Percentiles rank a stretch among this genome's conserved stretches.
These are phyloP conservation scores for Stenoptilia bipunctidactyla DNA, from an alignment of 2,888 invertebrate species.

Conservation along the genomic window DNA sequence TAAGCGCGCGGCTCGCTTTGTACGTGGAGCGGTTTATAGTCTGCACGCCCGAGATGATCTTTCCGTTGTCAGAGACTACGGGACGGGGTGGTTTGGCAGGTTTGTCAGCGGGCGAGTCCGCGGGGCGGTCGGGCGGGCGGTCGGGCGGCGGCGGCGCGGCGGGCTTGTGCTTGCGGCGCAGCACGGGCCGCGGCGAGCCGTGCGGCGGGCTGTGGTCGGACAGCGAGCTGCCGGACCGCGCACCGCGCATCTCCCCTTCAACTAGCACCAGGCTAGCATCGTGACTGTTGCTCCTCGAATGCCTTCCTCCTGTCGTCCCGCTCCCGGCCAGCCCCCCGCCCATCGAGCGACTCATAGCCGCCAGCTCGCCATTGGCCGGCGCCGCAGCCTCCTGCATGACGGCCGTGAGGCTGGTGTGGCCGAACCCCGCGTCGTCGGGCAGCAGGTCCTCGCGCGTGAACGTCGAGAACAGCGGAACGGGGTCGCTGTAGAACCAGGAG, in stretches of 20 bases:
- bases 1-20: slow-evolving; percentile 55
- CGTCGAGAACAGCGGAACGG: slow-evolving; percentile 79
- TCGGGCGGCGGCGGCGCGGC: slow-evolving; percentile 78
- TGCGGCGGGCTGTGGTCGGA: slow-evolving; percentile 78
- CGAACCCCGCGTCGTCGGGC: slow-evolving; percentile 62
- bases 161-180: slow-evolving; percentile 82
- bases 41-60: slow-evolving; percentile 64
- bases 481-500: slow-evolving; percentile 87
- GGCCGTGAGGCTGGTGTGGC: slow-evolving; percentile 52
- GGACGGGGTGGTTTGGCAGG: slow-evolving; percentile 78
- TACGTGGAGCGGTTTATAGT: slow-evolving; percentile 74
- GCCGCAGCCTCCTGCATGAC: slow-evolving; percentile 49
- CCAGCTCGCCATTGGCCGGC: slow-evolving; percentile 52
- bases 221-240: slow-evolving; percentile 77
- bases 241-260: slow-evolving; percentile 66
- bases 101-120: slow-evolving; percentile 43
- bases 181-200: slow-evolving; percentile 80
- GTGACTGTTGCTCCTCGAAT: slow-evolving; percentile 72
- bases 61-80: slow-evolving; percentile 58
- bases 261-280: slow-evolving; percentile 68
- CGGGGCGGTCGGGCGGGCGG: slow-evolving; percentile 53
- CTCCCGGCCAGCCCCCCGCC: slow-evolving; percentile 33
- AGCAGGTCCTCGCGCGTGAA: slow-evolving; percentile 71
- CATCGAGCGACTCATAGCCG: slow-evolving; percentile 54
- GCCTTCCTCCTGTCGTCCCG: slow-evolving; percentile 38